Base-by-base conservation (phyloP, 2,888 invertebrate genomes). In the Thereva nobilitata region DNA sequence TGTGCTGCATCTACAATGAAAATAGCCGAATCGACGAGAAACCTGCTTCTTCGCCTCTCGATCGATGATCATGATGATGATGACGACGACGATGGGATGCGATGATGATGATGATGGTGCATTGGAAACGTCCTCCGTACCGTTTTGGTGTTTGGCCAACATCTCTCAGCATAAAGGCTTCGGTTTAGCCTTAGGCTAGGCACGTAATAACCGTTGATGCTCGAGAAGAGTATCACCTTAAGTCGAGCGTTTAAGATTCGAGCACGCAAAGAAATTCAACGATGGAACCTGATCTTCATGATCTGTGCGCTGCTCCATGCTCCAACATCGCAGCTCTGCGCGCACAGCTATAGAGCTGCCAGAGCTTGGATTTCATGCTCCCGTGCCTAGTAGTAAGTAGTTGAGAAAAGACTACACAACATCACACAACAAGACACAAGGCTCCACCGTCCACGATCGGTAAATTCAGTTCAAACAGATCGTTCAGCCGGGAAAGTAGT, bases 401-500 rank as follows among this genome's bases (percentile, higher is more conserved):
- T 23, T 23, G 23, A 23, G 23, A 23, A 23, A 23, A 23, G 23
- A 23, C 23, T 23, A 23, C 23, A 23, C 23, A 23, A 23, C 23
- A 23, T n/a, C n/a, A n/a, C n/a, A n/a, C n/a, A 23, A 2, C 23
- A 23, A 23, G 23, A 23, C 23, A 23, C 23, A 23, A 23, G 23
- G 23, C 23, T 23, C 23, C 23, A 23, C 23, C 23, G 23, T 23
- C 23, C 23, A 23, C 23, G 23, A 23, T 23, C 37, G n/a, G 53
- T 10, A 8, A 38, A 38, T 61, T 61, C 61, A 61, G 61, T 61
- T 42, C 45, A 61, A 61, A 61, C 47, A 61, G 50, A 61, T 49
- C 50, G 61, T 45, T 61, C 50, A 61, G 61, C 61, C 61, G 61
- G 61, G 61, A 61, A 61, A 61, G 45, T 50, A 41, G 41, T 50